Evolutionary conservation across 1,140 invertebrate species (phyloP).

Genomic region (Temnothorax nylanderi): DNA sequence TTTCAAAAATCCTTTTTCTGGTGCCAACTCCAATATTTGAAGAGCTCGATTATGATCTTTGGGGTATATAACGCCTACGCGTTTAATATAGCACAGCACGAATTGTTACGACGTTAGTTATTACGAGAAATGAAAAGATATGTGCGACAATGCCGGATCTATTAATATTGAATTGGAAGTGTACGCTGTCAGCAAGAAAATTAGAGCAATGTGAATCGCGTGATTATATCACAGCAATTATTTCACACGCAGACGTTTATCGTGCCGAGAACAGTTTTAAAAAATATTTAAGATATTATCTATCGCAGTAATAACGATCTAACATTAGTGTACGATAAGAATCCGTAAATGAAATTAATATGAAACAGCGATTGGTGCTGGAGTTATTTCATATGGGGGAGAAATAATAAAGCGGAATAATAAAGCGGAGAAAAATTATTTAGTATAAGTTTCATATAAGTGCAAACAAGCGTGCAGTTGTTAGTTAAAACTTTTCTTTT

Average conservation of each 20-base stretch:
- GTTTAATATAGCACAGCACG: not conserved
- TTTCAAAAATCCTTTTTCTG: not conserved
- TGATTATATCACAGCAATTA: constrained; percentile 29
- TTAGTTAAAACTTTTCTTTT: not conserved
- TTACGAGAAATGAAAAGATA: constrained; percentile 7
- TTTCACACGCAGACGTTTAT: not conserved
- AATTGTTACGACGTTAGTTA: not conserved
- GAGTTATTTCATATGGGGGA: not conserved
- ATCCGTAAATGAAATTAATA: not conserved
- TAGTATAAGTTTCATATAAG: not conserved
- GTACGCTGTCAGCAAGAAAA: constrained; percentile 34
- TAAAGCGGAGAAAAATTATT: not conserved
- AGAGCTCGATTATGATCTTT: not conserved
- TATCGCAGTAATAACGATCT: not conserved
- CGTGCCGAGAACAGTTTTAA: not conserved
- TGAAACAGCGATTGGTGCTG: not conserved
- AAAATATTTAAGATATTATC: not conserved
- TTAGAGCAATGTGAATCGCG: constrained; percentile 17
- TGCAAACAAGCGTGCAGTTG: not conserved
- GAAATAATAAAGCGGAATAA: not conserved
- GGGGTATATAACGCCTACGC: not conserved
- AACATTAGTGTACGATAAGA: not conserved
- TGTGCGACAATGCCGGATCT: constrained; percentile 18
- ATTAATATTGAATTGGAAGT: constrained; percentile 35
- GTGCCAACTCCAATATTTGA: not conserved